A percentile compares a stretch with the other conserved stretches of the same genome.
These are phyloP conservation scores for Polyommatus iphigenia DNA, from an alignment of 2,888 invertebrate species.

Conservation along the genomic window DNA sequence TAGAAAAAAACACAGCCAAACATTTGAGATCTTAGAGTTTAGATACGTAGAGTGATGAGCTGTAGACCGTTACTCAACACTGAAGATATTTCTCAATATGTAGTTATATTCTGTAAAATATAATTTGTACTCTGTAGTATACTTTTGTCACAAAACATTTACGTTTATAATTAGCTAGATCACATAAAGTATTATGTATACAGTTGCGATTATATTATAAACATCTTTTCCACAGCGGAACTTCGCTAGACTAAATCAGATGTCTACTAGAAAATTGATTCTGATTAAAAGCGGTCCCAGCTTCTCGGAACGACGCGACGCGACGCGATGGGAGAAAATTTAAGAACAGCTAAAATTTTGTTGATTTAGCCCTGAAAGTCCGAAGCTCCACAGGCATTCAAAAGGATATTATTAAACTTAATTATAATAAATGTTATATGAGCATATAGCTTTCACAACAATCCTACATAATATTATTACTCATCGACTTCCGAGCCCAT, in stretches of 20 bases:
- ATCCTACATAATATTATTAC: conserved; percentile 39
- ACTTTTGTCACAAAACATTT: conserved; percentile 34
- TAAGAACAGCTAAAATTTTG: background rate
- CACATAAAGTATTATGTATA: conserved; percentile 45
- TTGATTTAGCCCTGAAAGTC: conserved; percentile 1
- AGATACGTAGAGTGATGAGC: conserved; percentile 33
- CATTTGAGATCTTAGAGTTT: conserved; percentile 61
- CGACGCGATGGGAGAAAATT: background rate
- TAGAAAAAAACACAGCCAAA: conserved; percentile 64
- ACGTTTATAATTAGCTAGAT: conserved; percentile 44
- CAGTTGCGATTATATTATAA: conserved; percentile 36
- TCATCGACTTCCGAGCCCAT: conserved; percentile 69
- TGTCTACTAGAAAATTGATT: background rate
- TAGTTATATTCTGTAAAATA: conserved; percentile 34
- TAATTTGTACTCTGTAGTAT: conserved; percentile 45
- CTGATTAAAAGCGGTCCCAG: background rate
- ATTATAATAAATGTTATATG: conserved; percentile 3
- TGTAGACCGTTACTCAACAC: conserved; percentile 36
- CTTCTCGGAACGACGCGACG: background rate
- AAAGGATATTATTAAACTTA: conserved; percentile 3
- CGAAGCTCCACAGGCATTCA: background rate
- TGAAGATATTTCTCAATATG: background rate
- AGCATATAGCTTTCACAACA: conserved; percentile 14
- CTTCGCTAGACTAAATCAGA: background rate
- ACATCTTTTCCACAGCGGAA: conserved; percentile 7